Percentiles rank a stretch among this genome's conserved stretches.
phyloP scores from a whole-genome alignment of 2,888 invertebrate species.

The Metalampra italica region DNA sequence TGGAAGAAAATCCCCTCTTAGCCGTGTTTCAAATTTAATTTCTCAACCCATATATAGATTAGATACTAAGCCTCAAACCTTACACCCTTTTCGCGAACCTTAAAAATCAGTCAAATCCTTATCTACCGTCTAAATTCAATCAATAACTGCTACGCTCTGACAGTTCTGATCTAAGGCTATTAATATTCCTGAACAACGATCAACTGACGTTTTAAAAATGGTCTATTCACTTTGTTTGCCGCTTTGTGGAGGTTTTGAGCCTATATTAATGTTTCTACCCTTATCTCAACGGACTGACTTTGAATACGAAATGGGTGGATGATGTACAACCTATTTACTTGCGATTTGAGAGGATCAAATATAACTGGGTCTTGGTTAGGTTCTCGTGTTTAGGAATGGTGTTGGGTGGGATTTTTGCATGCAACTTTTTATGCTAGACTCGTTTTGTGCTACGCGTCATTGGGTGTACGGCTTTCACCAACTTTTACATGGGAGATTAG shows the following conservation, averaged over 20 bases:
- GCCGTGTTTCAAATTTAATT: too few species aligned
- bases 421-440: too few species aligned
- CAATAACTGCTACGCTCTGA: slow-evolving; percentile 25
- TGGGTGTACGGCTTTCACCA: too few species aligned
- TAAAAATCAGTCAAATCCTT: slow-evolving; percentile 18
- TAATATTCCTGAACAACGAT: slow-evolving; percentile 14
- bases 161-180: slow-evolving; percentile 14
- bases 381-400: too few species aligned
- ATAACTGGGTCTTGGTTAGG: background rate
- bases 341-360: slow-evolving; percentile 7
- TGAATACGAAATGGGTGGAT: slow-evolving; percentile 37
- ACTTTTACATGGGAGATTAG: too few species aligned
- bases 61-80: too few species aligned
- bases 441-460: too few species aligned
- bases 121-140: slow-evolving; percentile 27
- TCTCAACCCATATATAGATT: too few species aligned
- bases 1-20: too few species aligned
- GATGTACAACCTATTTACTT: slow-evolving; percentile 14
- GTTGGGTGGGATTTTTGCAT: too few species aligned
- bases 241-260: slow-evolving; percentile 15
- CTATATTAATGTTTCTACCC: slow-evolving; percentile 41
- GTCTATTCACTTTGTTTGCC: slow-evolving; percentile 43
- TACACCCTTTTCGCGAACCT: background rate
- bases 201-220: slow-evolving; percentile 40
- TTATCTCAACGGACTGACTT: slow-evolving; percentile 35